phyloP scores from a whole-genome alignment of 1,140 invertebrate species.

The Linepithema humile region DNA sequence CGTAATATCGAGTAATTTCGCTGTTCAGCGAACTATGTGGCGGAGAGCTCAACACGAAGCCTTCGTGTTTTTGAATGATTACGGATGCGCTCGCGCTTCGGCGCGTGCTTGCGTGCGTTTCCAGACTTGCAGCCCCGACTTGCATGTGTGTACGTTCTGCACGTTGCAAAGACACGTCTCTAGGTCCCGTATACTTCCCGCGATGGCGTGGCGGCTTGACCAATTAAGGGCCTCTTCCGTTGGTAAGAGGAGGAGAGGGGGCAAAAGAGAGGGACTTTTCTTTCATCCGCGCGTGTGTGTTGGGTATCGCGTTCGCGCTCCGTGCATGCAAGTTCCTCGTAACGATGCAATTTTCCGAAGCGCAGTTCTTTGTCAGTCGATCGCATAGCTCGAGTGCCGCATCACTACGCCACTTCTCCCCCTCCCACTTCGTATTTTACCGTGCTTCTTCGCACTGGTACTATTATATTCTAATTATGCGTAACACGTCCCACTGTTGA shows the following conservation, averaged over 20 bases:
- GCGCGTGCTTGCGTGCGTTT: constrained; percentile 32
- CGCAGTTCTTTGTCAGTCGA: background rate
- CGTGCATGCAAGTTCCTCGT: constrained; percentile 32
- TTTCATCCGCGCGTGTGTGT: constrained; percentile 11
- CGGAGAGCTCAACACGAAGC: background rate
- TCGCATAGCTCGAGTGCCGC: background rate
- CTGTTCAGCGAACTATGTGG: background rate
- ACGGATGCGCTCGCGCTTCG: background rate
- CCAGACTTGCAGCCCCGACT: constrained; percentile 58
- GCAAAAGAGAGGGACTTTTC: constrained; percentile 13
- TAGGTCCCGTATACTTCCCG: constrained; percentile 78
- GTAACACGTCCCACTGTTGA: background rate
- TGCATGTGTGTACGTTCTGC: constrained; percentile 52
- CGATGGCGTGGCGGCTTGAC: constrained; percentile 71
- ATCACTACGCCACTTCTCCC: background rate
- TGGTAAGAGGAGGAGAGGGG: background rate
- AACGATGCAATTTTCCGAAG: constrained; percentile 67
- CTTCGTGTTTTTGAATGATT: background rate
- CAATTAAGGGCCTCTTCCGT: constrained; percentile 77
- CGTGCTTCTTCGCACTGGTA: background rate
- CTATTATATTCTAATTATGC: constrained; percentile 44
- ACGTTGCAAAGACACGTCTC: constrained; percentile 71
- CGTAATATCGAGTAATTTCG: background rate
- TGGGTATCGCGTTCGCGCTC: constrained; percentile 56
- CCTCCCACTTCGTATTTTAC: background rate